Base-by-base conservation (phyloP, 2,113 vertebrate species). In the Thunnus maccoyii region DNA sequence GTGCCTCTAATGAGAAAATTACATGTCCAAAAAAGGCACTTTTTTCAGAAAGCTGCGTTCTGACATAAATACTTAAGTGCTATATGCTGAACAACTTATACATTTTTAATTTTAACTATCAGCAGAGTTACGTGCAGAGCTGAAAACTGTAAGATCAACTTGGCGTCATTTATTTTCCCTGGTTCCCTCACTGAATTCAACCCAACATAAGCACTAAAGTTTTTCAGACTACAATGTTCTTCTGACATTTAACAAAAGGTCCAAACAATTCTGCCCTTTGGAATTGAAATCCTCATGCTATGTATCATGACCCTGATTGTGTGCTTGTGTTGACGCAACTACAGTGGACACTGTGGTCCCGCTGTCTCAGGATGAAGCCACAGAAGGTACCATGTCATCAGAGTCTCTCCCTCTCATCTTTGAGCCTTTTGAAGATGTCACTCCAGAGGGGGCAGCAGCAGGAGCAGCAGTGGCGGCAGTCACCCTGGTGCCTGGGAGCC, bases 381-480 rank as follows among this genome's bases (percentile, higher is more conserved):
- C 90, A 5, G 94, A 95, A 78, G 88, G 90, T 27, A 94, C 92
- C 62, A 94, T 94, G 94, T 94, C 94, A 0, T 94, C 95, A 0
- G 92, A 94, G 81, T 88, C 93, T 11, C 92, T 95, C 15, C 94
- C 94, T 50, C 91, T 95, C 78, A 95, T 96, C 82, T 96, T 96
- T 47, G 94, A 95, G 72, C 94, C 94, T 3, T 71, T 91, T 27
- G 95, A 95, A 46, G 94, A 95, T n/a, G 85, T 81, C 20, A 84
- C 85, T 25, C 41, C 83, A 6, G 88, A 89, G 69, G 88, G 71
- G 22, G 57, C 55, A 3, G 65, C 36, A 0, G 67, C 56, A 0
- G 65, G 27, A 0, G 67, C 52, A 0, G 76, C 30, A 13, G 71
- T 20, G 1, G 60, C 50, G 15, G 32, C 16, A 3, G 86, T 82